Percentiles rank a stretch among this genome's conserved stretches.
These are phyloP conservation scores for Hydrocynus forskahlii DNA, from an alignment of 2,797 vertebrate species.

Conservation along the genomic window DNA sequence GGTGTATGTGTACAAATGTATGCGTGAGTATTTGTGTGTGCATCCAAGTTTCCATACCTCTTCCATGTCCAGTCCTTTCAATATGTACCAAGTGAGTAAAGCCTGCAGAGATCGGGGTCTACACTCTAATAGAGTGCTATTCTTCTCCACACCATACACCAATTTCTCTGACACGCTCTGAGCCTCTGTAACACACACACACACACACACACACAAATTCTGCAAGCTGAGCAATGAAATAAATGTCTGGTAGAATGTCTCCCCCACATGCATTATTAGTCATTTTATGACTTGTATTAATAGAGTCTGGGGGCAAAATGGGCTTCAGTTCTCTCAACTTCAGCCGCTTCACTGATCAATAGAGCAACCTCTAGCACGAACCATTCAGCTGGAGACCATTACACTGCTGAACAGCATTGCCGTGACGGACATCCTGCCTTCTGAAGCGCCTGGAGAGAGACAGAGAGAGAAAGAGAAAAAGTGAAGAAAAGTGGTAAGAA, in stretches of 20 bases:
- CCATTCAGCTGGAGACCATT: constrained; percentile 92
- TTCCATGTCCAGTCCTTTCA: constrained; percentile 80
- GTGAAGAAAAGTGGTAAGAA: constrained; percentile 12
- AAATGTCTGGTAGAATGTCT: constrained; percentile 7
- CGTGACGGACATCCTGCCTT: constrained; percentile 95
- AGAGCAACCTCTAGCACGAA: constrained; percentile 69
- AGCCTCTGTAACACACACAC: constrained; percentile 72
- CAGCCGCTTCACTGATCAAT: constrained; percentile 21
- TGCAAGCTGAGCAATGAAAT: constrained; percentile 5
- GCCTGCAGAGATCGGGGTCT: constrained; percentile 92
- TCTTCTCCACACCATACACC: constrained; percentile 89
- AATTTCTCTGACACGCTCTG: constrained; percentile 81
- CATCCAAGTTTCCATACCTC: constrained; percentile 77
- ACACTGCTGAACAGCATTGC: constrained; percentile 96
- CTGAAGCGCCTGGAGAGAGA: constrained; percentile 86
- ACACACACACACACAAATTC: constrained; percentile 17
- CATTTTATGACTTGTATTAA: constrained; percentile 28
- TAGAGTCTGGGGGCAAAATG: constrained; percentile 6
- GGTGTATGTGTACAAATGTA: background rate
- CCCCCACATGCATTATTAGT: constrained; percentile 7
- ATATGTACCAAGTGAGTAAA: constrained; percentile 90
- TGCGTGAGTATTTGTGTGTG: constrained; percentile 20
- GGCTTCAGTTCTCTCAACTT: constrained; percentile 21
- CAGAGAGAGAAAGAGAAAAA: constrained; percentile 53
- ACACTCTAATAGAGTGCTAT: constrained; percentile 94